Evolutionary conservation across 2,797 vertebrate genomes (phyloP).

Genomic region (Vireo griseus): DNA sequence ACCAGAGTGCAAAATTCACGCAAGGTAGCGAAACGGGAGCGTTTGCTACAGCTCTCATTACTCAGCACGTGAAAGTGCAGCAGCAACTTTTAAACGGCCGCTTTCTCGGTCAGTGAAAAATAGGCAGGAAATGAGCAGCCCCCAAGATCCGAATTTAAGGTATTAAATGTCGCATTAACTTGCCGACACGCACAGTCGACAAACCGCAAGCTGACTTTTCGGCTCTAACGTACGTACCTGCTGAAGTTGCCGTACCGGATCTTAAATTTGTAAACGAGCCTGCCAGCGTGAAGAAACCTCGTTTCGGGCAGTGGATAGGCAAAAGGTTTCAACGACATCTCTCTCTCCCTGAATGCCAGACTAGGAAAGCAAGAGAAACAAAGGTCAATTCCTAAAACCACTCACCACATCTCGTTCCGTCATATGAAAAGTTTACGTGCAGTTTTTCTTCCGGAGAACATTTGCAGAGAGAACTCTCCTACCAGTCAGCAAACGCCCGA

Average conservation of each 20-base stretch:
- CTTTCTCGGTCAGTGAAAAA: not conserved
- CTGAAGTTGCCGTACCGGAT: not conserved
- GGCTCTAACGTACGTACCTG: not conserved
- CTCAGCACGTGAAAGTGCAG: not conserved
- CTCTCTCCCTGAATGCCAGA: not conserved
- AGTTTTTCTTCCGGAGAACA: not conserved
- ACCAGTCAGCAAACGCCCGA: accelerated
- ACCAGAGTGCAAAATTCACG: not conserved
- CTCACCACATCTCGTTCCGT: not conserved
- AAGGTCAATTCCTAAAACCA: not conserved
- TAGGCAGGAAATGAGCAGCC: not conserved
- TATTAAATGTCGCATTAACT: not conserved
- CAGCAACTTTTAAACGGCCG: not conserved
- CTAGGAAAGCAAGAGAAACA: not conserved
- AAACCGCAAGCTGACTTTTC: no score
- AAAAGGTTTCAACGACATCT: not conserved
- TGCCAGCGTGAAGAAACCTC: constrained; percentile 8
- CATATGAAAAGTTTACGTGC: accelerated
- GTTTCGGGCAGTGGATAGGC: not conserved
- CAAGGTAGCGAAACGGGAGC: accelerated
- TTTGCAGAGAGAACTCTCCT: not conserved
- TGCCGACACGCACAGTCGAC: not conserved
- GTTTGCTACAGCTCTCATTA: not conserved
- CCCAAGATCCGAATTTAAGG: no score
- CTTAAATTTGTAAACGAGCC: constrained; percentile 31